Percentiles rank a stretch among this genome's conserved stretches.
phyloP scores from a whole-genome alignment of 2,888 invertebrate species.

The Ormyrus nitidulus region DNA sequence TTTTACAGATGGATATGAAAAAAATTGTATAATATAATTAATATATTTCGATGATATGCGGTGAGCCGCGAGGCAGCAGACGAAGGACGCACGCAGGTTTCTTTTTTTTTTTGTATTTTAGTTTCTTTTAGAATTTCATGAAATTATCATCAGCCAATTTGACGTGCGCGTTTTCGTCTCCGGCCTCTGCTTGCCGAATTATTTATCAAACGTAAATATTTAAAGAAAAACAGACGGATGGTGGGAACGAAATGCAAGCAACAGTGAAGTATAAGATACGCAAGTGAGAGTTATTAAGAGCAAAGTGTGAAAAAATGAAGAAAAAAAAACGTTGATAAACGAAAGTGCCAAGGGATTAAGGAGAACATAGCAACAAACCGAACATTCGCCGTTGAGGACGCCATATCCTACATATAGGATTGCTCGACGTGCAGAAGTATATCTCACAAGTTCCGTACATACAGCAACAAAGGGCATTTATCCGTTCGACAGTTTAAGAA shows the following conservation, averaged over 20 bases:
- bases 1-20: conserved; percentile 48
- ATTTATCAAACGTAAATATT: conserved; percentile 74
- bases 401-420: conserved; percentile 49
- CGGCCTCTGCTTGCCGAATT: conserved; percentile 60
- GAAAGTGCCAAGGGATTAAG: conserved; percentile 67
- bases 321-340: conserved; percentile 56
- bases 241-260: conserved; percentile 58
- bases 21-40: conserved; percentile 75
- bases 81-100: conserved; percentile 57
- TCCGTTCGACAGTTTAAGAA: conserved; percentile 51
- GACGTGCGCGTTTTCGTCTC: conserved; percentile 55
- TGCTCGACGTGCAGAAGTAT: conserved; percentile 45
- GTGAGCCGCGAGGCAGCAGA: conserved; percentile 62
- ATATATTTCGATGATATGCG: conserved; percentile 72
- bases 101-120: conserved; percentile 53
- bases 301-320: conserved; percentile 42
- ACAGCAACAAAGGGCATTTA: conserved; percentile 52
- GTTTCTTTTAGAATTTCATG: conserved; percentile 68
- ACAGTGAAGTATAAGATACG: conserved; percentile 54
- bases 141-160: conserved; percentile 55
- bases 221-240: conserved; percentile 58
- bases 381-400: conserved; percentile 39
- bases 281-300: conserved; percentile 46
- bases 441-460: conserved; percentile 40
- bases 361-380: conserved; percentile 37